Base-by-base conservation (phyloP, 2,888 invertebrate genomes). In the Eurytoma adleriae region DNA sequence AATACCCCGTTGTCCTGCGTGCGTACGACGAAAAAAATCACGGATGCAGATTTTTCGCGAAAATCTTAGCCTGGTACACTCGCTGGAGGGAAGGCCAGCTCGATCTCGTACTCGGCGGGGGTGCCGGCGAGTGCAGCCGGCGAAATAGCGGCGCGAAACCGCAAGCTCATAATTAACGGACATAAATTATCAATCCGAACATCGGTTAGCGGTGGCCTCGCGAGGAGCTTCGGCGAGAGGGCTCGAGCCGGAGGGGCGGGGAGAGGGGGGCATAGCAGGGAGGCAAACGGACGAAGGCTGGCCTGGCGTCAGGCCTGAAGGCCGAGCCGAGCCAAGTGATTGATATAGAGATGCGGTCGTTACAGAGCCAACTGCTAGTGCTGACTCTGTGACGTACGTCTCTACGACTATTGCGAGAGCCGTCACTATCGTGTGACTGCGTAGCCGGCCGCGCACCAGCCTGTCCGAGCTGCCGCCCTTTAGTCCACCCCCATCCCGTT, bases 131-230 rank as follows among this genome's bases (percentile, higher is more conserved):
- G 20, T 18, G 52, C 70, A 59, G 83, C 83, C 82, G 81, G 81
- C 85, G 84, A 87, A 40, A 86, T 86, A 85, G 84, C 84, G 84
- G 81, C 83, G 83, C 85, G 85, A 86, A 84, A 87, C 89, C 88
- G 86, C 86, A 87, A 82, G 86, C 84, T 88, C 89, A 89, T 90
- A 89, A 90, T 90, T 90, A 90, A 90, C 89, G 85, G 88, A 85
- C 89, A 90, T 90, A 89, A 90, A 90, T 90, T 90, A 90, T 89
- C 89, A 89, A 90, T 90, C 88, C 86, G 88, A 88, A 85, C 89
- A 87, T 89, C 86, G 88, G 90, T 89, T 88, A 86, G 87, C 84
- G 84, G 87, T 83, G 84, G 77, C 40, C 30, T 30, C 30, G 62
- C 62, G 40, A 40, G 40, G 40, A 40, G 40, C 40, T 40, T 40